phyloP scores from a whole-genome alignment of 2,797 vertebrate genomes.

The Pangasius krempfi region DNA sequence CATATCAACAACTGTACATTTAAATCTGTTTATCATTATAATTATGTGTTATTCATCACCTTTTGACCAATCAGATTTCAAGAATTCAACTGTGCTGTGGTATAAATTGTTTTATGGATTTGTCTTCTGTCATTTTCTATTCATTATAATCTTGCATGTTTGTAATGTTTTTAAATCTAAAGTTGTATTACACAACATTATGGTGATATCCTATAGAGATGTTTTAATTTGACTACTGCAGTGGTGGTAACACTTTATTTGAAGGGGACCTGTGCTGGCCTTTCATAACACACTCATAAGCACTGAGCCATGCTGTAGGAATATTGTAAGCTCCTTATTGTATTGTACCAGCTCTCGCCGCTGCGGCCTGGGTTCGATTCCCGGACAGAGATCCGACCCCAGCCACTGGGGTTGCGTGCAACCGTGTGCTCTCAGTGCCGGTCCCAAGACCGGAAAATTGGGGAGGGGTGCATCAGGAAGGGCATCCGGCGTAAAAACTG shows the following conservation, averaged over 20 bases:
- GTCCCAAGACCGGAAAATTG: too few species aligned
- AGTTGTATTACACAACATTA: neutral
- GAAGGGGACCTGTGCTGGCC: neutral
- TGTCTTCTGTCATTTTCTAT: neutral
- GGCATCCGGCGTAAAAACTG: too few species aligned
- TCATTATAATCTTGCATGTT: neutral
- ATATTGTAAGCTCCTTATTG: neutral
- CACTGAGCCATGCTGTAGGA: constrained; percentile 2
- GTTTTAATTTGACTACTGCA: neutral
- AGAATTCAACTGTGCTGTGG: neutral
- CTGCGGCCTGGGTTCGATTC: too few species aligned
- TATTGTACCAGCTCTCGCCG: too few species aligned
- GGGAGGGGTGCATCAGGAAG: too few species aligned
- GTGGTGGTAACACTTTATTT: neutral
- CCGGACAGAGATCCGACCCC: too few species aligned
- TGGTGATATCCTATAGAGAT: too few species aligned
- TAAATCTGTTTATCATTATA: neutral
- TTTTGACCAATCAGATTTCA: neutral
- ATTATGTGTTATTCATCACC: neutral
- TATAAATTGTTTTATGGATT: neutral
- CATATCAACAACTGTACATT: neutral
- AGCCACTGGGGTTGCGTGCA: too few species aligned
- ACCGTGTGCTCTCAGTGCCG: too few species aligned
- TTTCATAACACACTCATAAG: neutral
- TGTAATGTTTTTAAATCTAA: neutral